phyloP scores from a whole-genome alignment of 2,797 vertebrate genomes.

The Euphonia xanthogaster region DNA sequence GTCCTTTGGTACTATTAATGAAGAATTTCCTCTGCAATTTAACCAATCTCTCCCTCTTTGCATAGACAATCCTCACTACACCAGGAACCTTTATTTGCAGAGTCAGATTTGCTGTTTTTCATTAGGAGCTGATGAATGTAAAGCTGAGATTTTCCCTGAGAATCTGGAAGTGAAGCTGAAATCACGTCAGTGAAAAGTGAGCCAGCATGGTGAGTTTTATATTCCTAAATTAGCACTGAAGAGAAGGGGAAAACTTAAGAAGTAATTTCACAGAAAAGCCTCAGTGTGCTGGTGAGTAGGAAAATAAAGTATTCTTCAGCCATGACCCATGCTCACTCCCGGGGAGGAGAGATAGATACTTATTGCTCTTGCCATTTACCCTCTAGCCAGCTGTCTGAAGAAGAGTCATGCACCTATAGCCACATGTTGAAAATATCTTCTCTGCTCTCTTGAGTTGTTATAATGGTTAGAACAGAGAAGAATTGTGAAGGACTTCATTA shows the following conservation, averaged over 20 bases:
- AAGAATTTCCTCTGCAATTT: conserved; percentile 21
- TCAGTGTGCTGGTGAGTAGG: conserved; percentile 1
- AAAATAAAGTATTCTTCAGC: conserved; percentile 35
- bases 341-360: not conserved
- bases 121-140: conserved; percentile 55
- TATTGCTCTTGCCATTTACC: conserved; percentile 35
- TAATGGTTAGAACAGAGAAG: conserved; percentile 22
- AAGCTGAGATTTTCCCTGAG: not conserved
- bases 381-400: conserved; percentile 40
- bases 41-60: not conserved
- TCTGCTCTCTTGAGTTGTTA: not conserved
- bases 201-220: conserved; percentile 6
- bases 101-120: conserved; percentile 54
- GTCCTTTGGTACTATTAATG: not conserved
- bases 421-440: conserved; percentile 21
- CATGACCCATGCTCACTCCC: not conserved
- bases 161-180: conserved; percentile 39
- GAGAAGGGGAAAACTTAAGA: not conserved
- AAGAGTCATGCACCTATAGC: conserved; percentile 38
- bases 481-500: conserved; percentile 27
- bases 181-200: conserved; percentile 27
- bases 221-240: conserved; percentile 28
- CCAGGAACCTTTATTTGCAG: not conserved
- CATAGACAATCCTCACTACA: not conserved
- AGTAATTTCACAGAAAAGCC: conserved; percentile 41